Base-by-base conservation (phyloP, 2,888 invertebrate species). In the Zelleria hepariella region DNA sequence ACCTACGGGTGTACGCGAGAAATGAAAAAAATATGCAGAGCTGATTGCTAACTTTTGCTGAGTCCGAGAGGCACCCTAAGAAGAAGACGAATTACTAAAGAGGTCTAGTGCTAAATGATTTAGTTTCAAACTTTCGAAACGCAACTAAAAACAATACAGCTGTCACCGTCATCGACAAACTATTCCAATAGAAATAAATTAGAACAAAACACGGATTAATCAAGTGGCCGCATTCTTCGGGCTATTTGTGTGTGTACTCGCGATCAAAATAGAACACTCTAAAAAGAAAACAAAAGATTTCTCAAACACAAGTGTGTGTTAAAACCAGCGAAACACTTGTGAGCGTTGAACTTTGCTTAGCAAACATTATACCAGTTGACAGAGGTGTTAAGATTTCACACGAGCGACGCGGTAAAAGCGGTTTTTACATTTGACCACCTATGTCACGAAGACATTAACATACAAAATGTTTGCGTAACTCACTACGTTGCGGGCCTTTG, bases 381-480 rank as follows among this genome's bases (percentile, higher is more conserved):
- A 20, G 51, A 54, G 15, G 55, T 55, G 55, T 32, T 55, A 55
- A 55, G 66, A 66, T 66, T 69, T 69, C 68, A 69, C 71, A 72
- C 69, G 66, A 68, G 72, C 24, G 10, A 25, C 48, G 18, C 7
- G 48, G n/a, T n/a, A 60, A 66, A 69, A 69, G 64, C 65, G 64
- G 68, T 65, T 70, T 70, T 68, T 70, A n/a, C n/a, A n/a, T n/a
- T 67, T 67, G 71, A 71, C 77, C 77, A 77, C 79, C 82, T 71
- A 72, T 65, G 75, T 71, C 27, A n/a, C 18, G 8, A 23, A 21
- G 10, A n/a, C 47, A 25, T 21, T 42, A 42, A 42, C 32, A 42
- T 42, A 42, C 32, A 42, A 42, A 8, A 21, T 47, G 57, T 47
- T 57, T 42, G 47, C 57, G 20, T 47, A 57, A 24, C 21, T 32